Evolutionary conservation across 2,888 invertebrate species (phyloP).

Genomic region (Erebia palarica): DNA sequence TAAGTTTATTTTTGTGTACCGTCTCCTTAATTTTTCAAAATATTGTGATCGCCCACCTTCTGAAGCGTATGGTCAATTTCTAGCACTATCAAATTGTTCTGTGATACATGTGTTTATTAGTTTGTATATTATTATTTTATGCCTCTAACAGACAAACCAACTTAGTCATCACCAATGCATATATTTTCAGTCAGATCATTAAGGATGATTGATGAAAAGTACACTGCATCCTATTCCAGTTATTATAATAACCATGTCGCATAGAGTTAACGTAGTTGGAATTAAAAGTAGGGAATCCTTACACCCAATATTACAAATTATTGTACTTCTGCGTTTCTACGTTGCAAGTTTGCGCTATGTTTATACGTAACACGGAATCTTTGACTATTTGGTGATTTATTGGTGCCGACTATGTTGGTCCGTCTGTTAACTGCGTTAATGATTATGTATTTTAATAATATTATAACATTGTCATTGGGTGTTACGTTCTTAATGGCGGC

Average conservation of each 20-base stretch:
- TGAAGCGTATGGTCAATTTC: conserved; percentile 75
- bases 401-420: background rate
- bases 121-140: conserved; percentile 46
- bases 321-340: no score
- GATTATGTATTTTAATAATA: conserved; percentile 48
- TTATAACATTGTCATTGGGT: conserved; percentile 67
- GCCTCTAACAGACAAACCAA: background rate
- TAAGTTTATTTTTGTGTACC: conserved; percentile 31
- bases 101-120: conserved; percentile 79
- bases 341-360: no score
- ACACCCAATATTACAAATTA: no score
- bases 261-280: no score
- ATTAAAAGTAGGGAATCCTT: no score
- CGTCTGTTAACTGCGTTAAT: conserved; percentile 33
- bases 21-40: conserved; percentile 32
- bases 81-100: conserved; percentile 80
- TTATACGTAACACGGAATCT: no score
- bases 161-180: background rate
- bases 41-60: conserved; percentile 65
- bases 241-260: no score
- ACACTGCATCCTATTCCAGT: no score
- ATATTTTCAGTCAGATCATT: no score
- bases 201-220: no score
- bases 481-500: conserved; percentile 71
- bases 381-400: background rate